These are phyloP conservation scores for Galerucella pusilla DNA, from an alignment of 2,888 invertebrate species.

Conservation along the genomic window DNA sequence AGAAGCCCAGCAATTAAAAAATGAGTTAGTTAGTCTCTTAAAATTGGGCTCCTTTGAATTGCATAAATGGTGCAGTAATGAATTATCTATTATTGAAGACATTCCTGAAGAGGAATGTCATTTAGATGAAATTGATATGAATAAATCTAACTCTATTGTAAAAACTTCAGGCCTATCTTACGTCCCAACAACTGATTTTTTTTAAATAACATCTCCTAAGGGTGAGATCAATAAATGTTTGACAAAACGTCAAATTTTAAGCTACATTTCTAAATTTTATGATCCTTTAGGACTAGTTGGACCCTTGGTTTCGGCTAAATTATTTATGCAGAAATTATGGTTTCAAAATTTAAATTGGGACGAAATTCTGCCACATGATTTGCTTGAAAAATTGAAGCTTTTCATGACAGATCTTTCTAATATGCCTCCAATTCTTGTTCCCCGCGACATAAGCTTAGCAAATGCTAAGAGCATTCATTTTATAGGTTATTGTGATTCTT, in stretches of 20 bases:
- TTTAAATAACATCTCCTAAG: slow-evolving; percentile 20
- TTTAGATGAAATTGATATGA: slow-evolving; percentile 32
- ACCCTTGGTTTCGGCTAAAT: slow-evolving; percentile 33
- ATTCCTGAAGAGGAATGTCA: slow-evolving; percentile 24
- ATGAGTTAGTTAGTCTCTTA: slow-evolving; percentile 32
- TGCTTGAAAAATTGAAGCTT: slow-evolving; percentile 26
- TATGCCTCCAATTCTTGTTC: not conserved
- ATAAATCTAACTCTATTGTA: slow-evolving; percentile 22
- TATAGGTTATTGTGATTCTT: slow-evolving; percentile 23
- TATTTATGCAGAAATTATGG: slow-evolving; percentile 40
- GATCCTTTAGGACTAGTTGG: slow-evolving; percentile 36
- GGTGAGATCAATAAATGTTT: slow-evolving; percentile 16
- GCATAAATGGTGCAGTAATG: slow-evolving; percentile 36
- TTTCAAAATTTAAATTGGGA: slow-evolving; percentile 33
- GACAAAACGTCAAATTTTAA: slow-evolving; percentile 35
- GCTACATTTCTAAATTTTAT: slow-evolving; percentile 29
- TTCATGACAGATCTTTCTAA: slow-evolving; percentile 17
- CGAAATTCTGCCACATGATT: slow-evolving; percentile 27
- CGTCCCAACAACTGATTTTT: slow-evolving; percentile 19
- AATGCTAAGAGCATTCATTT: slow-evolving; percentile 3
- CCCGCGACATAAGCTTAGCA: not conserved
- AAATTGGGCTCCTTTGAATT: slow-evolving; percentile 28
- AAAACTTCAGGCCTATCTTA: slow-evolving; percentile 32
- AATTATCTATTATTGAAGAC: slow-evolving; percentile 21
- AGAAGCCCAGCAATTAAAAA: slow-evolving; percentile 17